Evolutionary conservation across 2,113 vertebrate species (phyloP).

Genomic region (Nesogale talazaci): DNA sequence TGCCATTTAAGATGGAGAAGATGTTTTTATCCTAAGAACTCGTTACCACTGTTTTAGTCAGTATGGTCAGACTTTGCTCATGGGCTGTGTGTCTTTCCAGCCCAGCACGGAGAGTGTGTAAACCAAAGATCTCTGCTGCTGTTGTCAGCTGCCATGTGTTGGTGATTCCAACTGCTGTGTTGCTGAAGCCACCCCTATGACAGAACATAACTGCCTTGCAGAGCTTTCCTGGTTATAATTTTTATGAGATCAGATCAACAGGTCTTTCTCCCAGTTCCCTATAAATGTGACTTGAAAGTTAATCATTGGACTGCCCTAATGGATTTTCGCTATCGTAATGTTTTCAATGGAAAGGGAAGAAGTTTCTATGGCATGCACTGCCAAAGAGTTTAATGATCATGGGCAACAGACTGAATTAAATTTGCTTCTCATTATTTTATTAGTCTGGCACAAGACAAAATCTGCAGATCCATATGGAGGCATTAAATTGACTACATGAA

Average conservation of each 20-base stretch:
- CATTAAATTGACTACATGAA: background rate
- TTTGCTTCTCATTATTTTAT: slow-evolving; percentile 25
- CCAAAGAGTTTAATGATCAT: background rate
- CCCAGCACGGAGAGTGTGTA: background rate
- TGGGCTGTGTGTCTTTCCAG: background rate
- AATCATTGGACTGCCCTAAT: background rate
- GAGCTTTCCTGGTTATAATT: no score
- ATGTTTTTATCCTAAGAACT: background rate
- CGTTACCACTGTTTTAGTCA: background rate
- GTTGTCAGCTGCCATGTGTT: background rate
- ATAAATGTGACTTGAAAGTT: background rate
- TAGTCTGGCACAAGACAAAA: background rate
- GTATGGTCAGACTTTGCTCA: background rate
- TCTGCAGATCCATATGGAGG: background rate
- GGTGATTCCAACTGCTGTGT: background rate
- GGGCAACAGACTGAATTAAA: background rate
- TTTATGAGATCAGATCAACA: no score
- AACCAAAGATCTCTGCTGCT: background rate
- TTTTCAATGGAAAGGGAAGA: background rate
- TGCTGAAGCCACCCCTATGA: no score
- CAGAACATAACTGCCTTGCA: no score
- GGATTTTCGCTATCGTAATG: no score
- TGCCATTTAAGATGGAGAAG: background rate
- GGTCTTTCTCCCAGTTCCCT: background rate
- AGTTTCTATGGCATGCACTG: background rate